Evolutionary conservation across 2,888 invertebrate genomes (phyloP).

Genomic region (Catocala nupta): DNA sequence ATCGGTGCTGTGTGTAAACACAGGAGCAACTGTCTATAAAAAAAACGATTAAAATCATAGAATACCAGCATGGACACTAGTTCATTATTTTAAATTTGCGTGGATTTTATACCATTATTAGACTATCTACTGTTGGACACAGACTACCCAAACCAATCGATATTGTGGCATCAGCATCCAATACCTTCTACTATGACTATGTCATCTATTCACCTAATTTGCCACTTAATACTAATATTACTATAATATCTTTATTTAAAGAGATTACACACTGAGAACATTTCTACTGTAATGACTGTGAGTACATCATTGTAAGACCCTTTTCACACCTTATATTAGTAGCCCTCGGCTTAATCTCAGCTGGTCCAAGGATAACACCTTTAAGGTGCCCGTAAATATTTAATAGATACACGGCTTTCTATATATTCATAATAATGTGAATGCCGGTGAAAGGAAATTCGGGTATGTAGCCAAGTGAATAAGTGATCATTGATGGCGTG

Average conservation of each 20-base stretch:
- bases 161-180: too few relatives aligned
- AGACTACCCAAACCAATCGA: too few relatives aligned
- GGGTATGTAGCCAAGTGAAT: constrained; percentile 39
- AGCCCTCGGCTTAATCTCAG: constrained; percentile 36
- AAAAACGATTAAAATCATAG: too few relatives aligned
- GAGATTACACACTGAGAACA: constrained; percentile 21
- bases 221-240: too few relatives aligned
- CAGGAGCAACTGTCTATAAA: too few relatives aligned
- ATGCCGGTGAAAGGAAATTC: constrained; percentile 24
- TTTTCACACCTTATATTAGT: constrained; percentile 47
- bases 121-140: too few relatives aligned
- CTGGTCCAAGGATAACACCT: constrained; percentile 47
- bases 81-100: too few relatives aligned
- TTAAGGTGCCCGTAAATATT: constrained; percentile 47
- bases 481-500: constrained; percentile 38
- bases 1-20: too few relatives aligned
- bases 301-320: constrained; percentile 32
- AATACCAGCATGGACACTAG: too few relatives aligned
- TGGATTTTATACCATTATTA: too few relatives aligned
- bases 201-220: too few relatives aligned
- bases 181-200: too few relatives aligned
- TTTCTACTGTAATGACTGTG: constrained; percentile 26
- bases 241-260: background rate
- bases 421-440: constrained; percentile 43
- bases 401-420: constrained; percentile 42